Percentiles rank a stretch among this genome's conserved stretches.
These are phyloP conservation scores for Bimastos eiseni DNA, from an alignment of 2,888 invertebrate genomes.

Conservation along the genomic window DNA sequence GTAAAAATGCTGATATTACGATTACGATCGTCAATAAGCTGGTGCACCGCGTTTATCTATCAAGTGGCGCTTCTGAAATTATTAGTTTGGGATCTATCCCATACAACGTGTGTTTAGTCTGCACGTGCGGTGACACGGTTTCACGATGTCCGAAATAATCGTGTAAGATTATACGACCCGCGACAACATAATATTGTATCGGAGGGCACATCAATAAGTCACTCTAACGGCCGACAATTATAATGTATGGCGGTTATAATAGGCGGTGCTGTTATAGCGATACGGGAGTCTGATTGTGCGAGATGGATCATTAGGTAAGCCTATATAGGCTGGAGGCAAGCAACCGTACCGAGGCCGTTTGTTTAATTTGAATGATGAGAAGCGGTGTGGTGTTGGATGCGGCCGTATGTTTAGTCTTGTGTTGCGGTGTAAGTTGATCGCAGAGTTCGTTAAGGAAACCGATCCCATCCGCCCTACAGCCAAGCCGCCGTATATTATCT, in stretches of 20 bases:
- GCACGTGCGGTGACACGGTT: too few relatives aligned
- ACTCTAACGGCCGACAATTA: not conserved
- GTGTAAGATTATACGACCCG: too few relatives aligned
- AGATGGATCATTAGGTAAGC: not conserved
- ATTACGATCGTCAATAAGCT: too few relatives aligned
- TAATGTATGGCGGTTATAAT: not conserved
- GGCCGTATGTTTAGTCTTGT: not conserved
- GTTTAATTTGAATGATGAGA: conserved; percentile 13
- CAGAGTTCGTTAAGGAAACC: conserved; percentile 3
- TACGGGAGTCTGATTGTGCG: not conserved
- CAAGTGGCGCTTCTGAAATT: too few relatives aligned
- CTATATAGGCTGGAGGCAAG: not conserved
- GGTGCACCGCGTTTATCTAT: too few relatives aligned
- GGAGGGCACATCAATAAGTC: not conserved
- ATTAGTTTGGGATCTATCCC: too few relatives aligned
- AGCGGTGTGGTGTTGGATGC: not conserved
- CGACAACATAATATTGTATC: too few relatives aligned
- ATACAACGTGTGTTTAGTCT: too few relatives aligned
- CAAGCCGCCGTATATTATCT: not conserved
- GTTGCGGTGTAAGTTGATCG: not conserved
- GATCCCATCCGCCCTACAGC: not conserved
- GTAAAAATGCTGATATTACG: too few relatives aligned
- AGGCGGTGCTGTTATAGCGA: not conserved
- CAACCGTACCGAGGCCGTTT: not conserved
- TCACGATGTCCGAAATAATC: too few relatives aligned